A percentile compares a stretch with the other conserved stretches of the same genome.
These are phyloP conservation scores for Leptopilina myrica DNA, from an alignment of 2,888 invertebrate species.

Conservation along the genomic window DNA sequence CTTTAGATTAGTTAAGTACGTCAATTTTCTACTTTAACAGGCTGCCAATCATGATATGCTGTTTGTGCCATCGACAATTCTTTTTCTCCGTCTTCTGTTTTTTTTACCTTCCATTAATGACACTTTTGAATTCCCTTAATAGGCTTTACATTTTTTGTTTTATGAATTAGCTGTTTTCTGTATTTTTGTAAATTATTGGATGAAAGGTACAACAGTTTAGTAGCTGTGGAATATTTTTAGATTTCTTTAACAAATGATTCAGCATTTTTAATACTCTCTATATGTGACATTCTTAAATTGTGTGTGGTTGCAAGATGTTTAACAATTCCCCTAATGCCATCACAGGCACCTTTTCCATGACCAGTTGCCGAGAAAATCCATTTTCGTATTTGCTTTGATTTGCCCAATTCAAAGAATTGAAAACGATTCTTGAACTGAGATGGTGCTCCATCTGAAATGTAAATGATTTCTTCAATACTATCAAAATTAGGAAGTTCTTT, in stretches of 20 bases:
- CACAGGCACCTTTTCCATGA: conserved; percentile 40
- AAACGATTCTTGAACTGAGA: conserved; percentile 26
- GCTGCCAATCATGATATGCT: not conserved
- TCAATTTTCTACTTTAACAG: not conserved
- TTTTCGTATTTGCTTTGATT: conserved; percentile 1
- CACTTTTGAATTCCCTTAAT: not conserved
- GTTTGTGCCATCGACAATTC: not conserved
- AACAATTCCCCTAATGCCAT: conserved; percentile 37
- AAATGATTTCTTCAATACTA: conserved; percentile 2
- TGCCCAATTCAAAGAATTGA: not conserved
- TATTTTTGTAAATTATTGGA: not conserved
- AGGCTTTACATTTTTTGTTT: not conserved
- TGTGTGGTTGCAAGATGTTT: conserved; percentile 38
- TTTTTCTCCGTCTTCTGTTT: not conserved
- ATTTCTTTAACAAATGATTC: not conserved
- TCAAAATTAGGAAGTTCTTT: not conserved
- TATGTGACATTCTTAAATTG: conserved; percentile 36
- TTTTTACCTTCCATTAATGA: not conserved
- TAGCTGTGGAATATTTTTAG: not conserved
- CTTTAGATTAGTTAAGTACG: not conserved
- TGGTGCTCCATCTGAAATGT: conserved; percentile 27
- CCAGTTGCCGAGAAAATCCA: conserved; percentile 43
- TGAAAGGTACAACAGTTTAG: not conserved
- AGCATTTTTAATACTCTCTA: conserved; percentile 30
- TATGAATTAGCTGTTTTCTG: too few species aligned